phyloP scores from a whole-genome alignment of 2,888 invertebrate genomes.

The Perizoma affinitatum region DNA sequence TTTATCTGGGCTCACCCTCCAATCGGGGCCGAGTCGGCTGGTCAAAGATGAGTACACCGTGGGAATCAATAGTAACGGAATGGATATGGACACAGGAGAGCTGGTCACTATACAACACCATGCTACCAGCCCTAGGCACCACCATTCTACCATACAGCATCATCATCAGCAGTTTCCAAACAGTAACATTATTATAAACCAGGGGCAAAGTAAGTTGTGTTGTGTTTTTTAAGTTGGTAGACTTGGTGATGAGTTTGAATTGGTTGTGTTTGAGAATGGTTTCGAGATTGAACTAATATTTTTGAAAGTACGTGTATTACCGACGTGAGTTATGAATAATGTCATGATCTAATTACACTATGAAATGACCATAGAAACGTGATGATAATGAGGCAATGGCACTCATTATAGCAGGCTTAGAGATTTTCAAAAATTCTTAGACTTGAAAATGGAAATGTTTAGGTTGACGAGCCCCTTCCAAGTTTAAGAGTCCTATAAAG shows the following conservation, averaged over 20 bases:
- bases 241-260: conserved; percentile 16
- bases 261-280: conserved; percentile 26
- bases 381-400: too few relatives aligned
- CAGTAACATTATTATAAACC: conserved; percentile 77
- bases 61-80: conserved; percentile 85
- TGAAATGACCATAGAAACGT: too few relatives aligned
- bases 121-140: conserved; percentile 77
- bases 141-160: conserved; percentile 71
- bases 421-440: too few relatives aligned
- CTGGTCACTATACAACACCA: conserved; percentile 80
- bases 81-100: conserved; percentile 83
- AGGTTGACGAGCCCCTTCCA: too few relatives aligned
- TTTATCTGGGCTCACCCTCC: conserved; percentile 95
- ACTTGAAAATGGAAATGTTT: too few relatives aligned
- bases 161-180: conserved; percentile 78
- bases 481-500: too few relatives aligned
- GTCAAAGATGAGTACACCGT: conserved; percentile 97
- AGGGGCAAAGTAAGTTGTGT: conserved; percentile 72
- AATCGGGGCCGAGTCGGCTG: conserved; percentile 91
- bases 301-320: too few relatives aligned
- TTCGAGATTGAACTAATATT: neutral
- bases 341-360: too few relatives aligned
- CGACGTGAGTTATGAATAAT: too few relatives aligned
- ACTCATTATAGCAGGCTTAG: too few relatives aligned
- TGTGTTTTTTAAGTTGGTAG: conserved; percentile 2